Conservation (phyloP, 2,113 vertebrate genomes). For the Antechinus stuartii region DNA sequence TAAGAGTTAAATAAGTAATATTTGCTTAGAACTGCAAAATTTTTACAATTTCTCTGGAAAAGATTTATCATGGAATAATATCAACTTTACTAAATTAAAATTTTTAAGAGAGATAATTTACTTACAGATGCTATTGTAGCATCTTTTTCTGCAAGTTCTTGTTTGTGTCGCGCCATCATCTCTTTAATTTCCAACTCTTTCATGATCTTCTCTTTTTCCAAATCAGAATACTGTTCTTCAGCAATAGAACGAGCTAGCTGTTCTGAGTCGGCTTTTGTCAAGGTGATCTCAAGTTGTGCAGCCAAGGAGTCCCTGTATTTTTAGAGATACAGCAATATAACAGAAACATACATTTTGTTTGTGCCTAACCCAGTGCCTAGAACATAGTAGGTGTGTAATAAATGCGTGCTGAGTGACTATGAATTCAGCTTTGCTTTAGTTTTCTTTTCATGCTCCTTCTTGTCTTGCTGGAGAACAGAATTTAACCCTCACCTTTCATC, state of each 20-base stretch:
- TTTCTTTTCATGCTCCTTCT: not conserved
- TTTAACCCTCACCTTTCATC: constrained; percentile 91
- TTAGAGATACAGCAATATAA: constrained; percentile 24
- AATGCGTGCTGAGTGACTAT: not conserved
- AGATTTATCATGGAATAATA: not conserved
- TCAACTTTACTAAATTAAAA: not conserved
- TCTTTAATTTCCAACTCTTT: constrained; percentile 99
- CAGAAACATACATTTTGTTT: not conserved
- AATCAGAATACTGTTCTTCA: constrained; percentile 97
- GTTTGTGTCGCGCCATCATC: constrained; percentile 98
- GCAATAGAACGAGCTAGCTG: constrained; percentile 98
- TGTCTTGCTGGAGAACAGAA: not conserved
- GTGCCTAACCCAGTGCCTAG: not conserved
- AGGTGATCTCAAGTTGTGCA: constrained; percentile 96
- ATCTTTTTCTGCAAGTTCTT: constrained; percentile 96
- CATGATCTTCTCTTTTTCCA: constrained; percentile 99
- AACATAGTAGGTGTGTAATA: not conserved
- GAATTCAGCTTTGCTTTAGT: not conserved
- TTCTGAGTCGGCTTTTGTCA: constrained; percentile 98
- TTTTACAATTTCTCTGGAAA: not conserved
- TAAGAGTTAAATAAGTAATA: not conserved
- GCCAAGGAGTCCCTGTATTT: constrained; percentile 94
- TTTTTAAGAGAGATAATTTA: constrained; percentile 49
- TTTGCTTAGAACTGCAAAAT: not conserved
- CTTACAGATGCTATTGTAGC: constrained; percentile 94